Conservation (phyloP, 2,113 vertebrate genomes). For the Onychostruthus taczanowskii region DNA sequence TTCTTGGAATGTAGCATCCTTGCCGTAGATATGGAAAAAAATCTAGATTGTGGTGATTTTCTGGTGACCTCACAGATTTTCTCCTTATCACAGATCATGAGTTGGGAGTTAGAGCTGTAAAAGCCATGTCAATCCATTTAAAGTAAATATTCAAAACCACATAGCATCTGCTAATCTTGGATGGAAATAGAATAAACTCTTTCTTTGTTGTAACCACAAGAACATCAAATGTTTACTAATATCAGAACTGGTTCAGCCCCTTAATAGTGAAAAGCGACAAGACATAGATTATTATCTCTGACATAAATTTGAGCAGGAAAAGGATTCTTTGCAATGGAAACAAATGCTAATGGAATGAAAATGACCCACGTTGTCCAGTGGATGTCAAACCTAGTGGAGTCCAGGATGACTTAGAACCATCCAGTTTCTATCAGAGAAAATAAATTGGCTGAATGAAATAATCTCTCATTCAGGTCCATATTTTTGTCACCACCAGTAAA, state of each 20-base stretch:
- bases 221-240: constrained; percentile 26
- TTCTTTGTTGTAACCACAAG: background rate
- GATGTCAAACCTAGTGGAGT: constrained; percentile 43
- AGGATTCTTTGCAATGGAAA: constrained; percentile 50
- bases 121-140: background rate
- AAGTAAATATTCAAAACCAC: background rate
- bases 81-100: background rate
- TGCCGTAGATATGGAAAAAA: background rate
- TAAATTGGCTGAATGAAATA: constrained; percentile 47
- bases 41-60: background rate
- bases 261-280: constrained; percentile 54
- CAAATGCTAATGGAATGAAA: constrained; percentile 65
- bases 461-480: background rate
- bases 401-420: constrained; percentile 36
- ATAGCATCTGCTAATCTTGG: background rate
- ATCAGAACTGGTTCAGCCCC: constrained; percentile 23
- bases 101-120: background rate
- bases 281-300: constrained; percentile 50
- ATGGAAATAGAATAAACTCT: constrained; percentile 11
- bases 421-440: constrained; percentile 34
- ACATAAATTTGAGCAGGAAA: constrained; percentile 60
- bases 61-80: background rate
- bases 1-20: background rate
- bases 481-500: constrained; percentile 35
- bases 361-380: constrained; percentile 6